These are phyloP conservation scores for Chirona hameri DNA, from an alignment of 2,888 invertebrate genomes.

Conservation along the genomic window DNA sequence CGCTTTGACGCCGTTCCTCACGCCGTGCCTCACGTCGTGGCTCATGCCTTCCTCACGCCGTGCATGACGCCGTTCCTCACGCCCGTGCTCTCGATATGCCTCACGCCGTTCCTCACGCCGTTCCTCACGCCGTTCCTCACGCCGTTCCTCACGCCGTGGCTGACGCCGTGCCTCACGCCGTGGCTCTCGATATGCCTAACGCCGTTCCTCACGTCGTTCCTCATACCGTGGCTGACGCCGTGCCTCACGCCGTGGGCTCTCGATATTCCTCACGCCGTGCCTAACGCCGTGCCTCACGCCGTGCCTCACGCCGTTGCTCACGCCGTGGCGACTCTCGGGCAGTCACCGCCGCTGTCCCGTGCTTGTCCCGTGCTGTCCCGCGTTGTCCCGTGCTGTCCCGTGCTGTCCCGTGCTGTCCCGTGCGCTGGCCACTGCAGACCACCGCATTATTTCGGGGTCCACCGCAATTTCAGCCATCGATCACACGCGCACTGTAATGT, in stretches of 20 bases:
- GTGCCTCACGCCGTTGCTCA: background rate
- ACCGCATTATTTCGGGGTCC: background rate
- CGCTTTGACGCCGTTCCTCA: background rate
- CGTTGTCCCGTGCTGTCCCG: background rate
- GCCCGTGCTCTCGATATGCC: too few relatives aligned
- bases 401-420: background rate
- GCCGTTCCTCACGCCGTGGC: too few relatives aligned
- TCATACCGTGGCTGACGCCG: background rate
- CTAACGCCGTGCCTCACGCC: too few relatives aligned
- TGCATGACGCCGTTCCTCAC: too few relatives aligned
- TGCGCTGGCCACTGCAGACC: background rate
- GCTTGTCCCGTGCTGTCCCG: background rate
- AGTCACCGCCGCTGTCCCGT: background rate
- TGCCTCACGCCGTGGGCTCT: background rate
- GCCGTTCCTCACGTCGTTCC: background rate
- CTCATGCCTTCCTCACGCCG: too few relatives aligned
- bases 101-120: too few relatives aligned
- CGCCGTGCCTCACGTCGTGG: background rate
- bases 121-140: too few relatives aligned
- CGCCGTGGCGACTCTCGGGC: background rate
- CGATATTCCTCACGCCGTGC: background rate
- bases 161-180: background rate
- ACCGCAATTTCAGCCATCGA: constrained; percentile 7
- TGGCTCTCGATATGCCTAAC: background rate
- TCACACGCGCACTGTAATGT: constrained; percentile 7